These are phyloP conservation scores for Sebastes trivittatus DNA, from an alignment of 2,797 vertebrate genomes.

Conservation along the genomic window DNA sequence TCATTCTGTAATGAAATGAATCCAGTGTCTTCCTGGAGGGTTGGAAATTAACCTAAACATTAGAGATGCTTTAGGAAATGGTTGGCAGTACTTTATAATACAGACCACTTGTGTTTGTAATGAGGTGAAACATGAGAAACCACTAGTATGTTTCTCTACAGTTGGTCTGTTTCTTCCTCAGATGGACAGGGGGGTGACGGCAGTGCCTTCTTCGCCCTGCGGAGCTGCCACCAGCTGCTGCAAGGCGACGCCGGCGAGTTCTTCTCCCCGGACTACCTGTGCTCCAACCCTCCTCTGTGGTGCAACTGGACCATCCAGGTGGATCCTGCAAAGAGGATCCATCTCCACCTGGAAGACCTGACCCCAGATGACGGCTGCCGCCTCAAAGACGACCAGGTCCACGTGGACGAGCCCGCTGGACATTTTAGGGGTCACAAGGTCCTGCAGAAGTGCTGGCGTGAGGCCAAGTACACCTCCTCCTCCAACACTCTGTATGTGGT, in stretches of 20 bases:
- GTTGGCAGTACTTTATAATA: neutral
- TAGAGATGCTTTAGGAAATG: neutral
- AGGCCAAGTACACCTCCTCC: constrained; percentile 62
- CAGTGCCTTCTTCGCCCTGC: constrained; percentile 77
- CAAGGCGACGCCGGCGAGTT: constrained; percentile 65
- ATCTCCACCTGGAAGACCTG: constrained; percentile 79
- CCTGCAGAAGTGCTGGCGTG: constrained; percentile 80
- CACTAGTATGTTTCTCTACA: neutral
- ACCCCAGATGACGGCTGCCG: constrained; percentile 68
- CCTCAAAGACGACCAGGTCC: constrained; percentile 80
- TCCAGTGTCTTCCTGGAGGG: neutral
- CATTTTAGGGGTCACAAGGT: constrained; percentile 41
- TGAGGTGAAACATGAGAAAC: neutral
- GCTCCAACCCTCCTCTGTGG: constrained; percentile 83
- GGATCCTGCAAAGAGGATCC: constrained; percentile 70
- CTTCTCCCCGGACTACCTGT: constrained; percentile 84
- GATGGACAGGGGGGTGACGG: constrained; percentile 14
- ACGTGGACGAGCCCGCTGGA: constrained; percentile 74
- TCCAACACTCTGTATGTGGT: constrained; percentile 78
- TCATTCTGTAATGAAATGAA: neutral
- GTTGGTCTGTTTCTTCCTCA: neutral
- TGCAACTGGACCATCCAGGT: constrained; percentile 86
- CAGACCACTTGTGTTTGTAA: neutral
- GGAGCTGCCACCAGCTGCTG: constrained; percentile 81
- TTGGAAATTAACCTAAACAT: neutral